A percentile compares a stretch with the other conserved stretches of the same genome.
phyloP scores from a whole-genome alignment of 1,140 invertebrate species.

The Reticulitermes speratus region DNA sequence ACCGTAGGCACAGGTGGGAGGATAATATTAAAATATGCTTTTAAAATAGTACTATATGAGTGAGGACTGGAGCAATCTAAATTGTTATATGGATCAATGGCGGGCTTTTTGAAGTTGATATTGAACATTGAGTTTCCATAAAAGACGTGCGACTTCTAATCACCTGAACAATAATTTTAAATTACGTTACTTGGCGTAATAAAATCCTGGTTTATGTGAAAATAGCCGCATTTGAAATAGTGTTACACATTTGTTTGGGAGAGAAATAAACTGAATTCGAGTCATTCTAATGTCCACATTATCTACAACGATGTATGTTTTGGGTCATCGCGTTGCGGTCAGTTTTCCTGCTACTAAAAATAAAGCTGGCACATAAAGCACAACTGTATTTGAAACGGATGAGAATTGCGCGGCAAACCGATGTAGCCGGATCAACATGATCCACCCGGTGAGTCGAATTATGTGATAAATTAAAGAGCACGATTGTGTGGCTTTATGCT shows the following conservation, averaged over 20 bases:
- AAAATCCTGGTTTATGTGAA: neutral
- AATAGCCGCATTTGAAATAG: neutral
- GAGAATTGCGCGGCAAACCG: neutral
- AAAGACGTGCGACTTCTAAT: no score
- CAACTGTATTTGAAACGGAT: conserved; percentile 1
- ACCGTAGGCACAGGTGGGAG: no score
- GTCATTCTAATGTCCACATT: neutral
- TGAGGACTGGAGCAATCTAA: no score
- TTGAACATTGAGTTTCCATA: no score
- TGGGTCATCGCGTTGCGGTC: neutral
- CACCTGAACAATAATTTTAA: no score
- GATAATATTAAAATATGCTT: no score
- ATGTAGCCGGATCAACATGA: neutral
- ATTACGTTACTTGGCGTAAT: neutral
- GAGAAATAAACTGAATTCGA: neutral
- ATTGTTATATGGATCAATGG: no score
- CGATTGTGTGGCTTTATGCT: neutral
- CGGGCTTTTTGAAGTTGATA: no score
- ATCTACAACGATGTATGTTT: neutral
- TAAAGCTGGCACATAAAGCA: neutral
- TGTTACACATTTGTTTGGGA: neutral
- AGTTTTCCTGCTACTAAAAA: neutral
- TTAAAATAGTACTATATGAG: no score
- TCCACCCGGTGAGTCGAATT: neutral
- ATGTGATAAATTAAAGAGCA: neutral